phyloP scores from a whole-genome alignment of 64 coral and sea anemone species.

The Hydrozoanthus tunicans region DNA sequence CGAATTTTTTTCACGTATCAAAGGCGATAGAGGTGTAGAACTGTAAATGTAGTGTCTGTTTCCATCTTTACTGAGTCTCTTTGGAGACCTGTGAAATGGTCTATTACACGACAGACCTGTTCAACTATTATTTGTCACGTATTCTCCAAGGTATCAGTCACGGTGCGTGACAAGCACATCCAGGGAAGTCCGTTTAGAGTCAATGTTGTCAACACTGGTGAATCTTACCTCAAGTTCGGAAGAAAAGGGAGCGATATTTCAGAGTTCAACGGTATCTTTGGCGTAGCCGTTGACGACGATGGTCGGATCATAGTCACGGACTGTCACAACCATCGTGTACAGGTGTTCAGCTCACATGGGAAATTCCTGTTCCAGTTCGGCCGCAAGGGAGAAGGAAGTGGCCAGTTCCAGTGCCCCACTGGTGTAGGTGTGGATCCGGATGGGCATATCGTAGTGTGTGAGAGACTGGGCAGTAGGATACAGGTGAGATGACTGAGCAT shows the following conservation, averaged over 20 bases:
- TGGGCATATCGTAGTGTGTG: constrained; percentile 92
- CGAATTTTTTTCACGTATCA: no score
- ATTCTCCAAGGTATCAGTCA: constrained; percentile 83
- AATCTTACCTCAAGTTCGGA: constrained; percentile 91
- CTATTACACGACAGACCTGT: not conserved
- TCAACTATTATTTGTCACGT: constrained; percentile 15
- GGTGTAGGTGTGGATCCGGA: constrained; percentile 93
- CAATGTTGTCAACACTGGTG: constrained; percentile 84
- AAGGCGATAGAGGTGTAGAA: no score
- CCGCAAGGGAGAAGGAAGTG: constrained; percentile 96
- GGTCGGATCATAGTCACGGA: constrained; percentile 95
- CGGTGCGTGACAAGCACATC: constrained; percentile 96
- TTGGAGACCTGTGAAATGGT: no score
- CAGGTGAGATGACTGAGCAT: constrained; percentile 57
- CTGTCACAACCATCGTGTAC: constrained; percentile 97
- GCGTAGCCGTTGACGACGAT: constrained; percentile 96
- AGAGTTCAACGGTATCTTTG: constrained; percentile 99
- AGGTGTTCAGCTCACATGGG: constrained; percentile 94
- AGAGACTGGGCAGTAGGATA: constrained; percentile 96
- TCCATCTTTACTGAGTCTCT: not conserved
- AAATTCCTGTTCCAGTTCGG: constrained; percentile 97
- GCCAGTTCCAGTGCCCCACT: constrained; percentile 98
- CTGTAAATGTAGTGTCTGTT: no score
- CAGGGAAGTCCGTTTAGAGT: constrained; percentile 99
- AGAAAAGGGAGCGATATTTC: constrained; percentile 90